Evolutionary conservation across 2,797 vertebrate genomes (phyloP).

Genomic region (Spea hammondii): DNA sequence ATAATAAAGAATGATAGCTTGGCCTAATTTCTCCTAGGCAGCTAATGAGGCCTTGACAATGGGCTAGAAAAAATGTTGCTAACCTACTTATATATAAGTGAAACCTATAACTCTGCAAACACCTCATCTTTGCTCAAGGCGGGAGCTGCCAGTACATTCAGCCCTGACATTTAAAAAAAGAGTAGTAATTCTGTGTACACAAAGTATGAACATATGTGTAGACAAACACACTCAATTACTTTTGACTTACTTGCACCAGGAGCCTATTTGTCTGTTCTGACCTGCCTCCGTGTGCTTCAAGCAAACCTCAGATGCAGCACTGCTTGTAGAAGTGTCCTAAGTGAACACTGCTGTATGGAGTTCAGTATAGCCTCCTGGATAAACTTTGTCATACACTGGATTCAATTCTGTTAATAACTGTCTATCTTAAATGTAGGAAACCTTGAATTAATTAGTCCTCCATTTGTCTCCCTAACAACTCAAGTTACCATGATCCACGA

Average conservation of each 20-base stretch:
- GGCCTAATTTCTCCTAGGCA: too few relatives aligned
- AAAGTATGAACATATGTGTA: not conserved
- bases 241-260: constrained; percentile 12
- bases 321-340: not conserved
- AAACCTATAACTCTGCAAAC: too few relatives aligned
- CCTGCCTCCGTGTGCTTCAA: not conserved
- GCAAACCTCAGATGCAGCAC: not conserved
- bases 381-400: not conserved
- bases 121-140: too few relatives aligned
- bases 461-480: not conserved
- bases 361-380: not conserved
- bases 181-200: not conserved
- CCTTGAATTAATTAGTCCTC: not conserved
- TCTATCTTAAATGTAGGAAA: not conserved
- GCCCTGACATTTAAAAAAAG: too few relatives aligned
- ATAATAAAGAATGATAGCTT: too few relatives aligned
- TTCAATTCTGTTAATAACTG: not conserved
- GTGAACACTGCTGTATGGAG: not conserved
- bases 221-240: not conserved
- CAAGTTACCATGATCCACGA: not conserved
- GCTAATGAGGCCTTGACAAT: too few relatives aligned
- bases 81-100: too few relatives aligned
- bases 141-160: too few relatives aligned
- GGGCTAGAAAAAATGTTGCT: too few relatives aligned
- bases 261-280: constrained; percentile 1